Evolutionary conservation across 2,888 invertebrate genomes (phyloP).

Genomic region (Nephrotoma flavescens): DNA sequence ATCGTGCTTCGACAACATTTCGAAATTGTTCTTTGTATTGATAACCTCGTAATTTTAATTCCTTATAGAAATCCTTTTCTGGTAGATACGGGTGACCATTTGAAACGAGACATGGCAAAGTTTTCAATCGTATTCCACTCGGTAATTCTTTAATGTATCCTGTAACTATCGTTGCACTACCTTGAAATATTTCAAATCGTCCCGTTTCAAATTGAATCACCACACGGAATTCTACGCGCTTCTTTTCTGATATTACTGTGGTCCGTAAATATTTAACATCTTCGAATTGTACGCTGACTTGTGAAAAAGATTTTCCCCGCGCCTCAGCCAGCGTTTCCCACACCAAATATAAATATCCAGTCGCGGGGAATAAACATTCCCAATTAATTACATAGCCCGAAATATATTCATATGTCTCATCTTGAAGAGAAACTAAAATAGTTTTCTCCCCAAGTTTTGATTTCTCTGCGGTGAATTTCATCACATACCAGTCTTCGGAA

Average conservation of each 20-base stretch:
- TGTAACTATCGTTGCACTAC: slow-evolving; percentile 51
- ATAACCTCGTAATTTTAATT: slow-evolving; percentile 54
- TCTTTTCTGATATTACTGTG: slow-evolving; percentile 57
- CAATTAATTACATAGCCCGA: slow-evolving; percentile 75
- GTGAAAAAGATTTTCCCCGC: slow-evolving; percentile 21
- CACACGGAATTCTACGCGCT: slow-evolving; percentile 34
- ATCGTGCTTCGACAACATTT: slow-evolving; percentile 22
- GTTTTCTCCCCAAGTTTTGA: slow-evolving; percentile 50
- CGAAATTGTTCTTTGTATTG: slow-evolving; percentile 35
- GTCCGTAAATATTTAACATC: slow-evolving; percentile 72
- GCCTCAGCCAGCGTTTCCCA: slow-evolving; percentile 64
- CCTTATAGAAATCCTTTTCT: slow-evolving; percentile 52
- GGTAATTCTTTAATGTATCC: slow-evolving; percentile 45
- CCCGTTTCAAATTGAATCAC: slow-evolving; percentile 45
- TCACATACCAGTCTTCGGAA: slow-evolving; percentile 56
- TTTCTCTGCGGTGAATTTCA: slow-evolving; percentile 49
- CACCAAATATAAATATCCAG: slow-evolving; percentile 62
- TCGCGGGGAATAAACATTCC: slow-evolving; percentile 50
- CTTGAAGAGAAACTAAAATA: slow-evolving; percentile 41
- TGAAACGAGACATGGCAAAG: slow-evolving; percentile 15
- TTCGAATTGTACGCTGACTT: slow-evolving; percentile 42
- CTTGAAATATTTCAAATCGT: slow-evolving; percentile 48
- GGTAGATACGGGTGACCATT: slow-evolving; percentile 29
- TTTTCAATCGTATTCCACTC: slow-evolving; percentile 21
- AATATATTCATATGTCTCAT: slow-evolving; percentile 56